phyloP scores from a whole-genome alignment of 1,140 invertebrate species.

The Andricus grossulariae region DNA sequence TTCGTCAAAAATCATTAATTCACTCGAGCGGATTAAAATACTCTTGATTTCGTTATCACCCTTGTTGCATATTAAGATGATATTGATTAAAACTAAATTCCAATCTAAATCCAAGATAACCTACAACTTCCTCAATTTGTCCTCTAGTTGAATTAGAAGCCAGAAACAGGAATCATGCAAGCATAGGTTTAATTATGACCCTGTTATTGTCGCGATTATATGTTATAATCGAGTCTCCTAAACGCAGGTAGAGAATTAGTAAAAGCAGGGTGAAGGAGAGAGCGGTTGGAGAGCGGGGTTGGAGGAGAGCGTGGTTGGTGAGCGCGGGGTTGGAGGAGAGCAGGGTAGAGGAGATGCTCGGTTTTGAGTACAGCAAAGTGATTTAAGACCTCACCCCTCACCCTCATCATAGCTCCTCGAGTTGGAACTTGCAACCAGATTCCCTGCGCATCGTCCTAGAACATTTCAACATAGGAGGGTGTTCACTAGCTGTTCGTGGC shows the following conservation, averaged over 20 bases:
- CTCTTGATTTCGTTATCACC: too few relatives aligned
- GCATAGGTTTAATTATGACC: constrained; percentile 5
- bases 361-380: constrained; percentile 3
- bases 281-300: too few relatives aligned
- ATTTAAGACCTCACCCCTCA: constrained; percentile 9
- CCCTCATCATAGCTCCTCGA: background rate
- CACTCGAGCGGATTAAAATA: too few relatives aligned
- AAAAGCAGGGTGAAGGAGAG: too few relatives aligned
- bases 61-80: too few relatives aligned
- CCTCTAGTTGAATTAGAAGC: background rate
- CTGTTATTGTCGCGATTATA: background rate
- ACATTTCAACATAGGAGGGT: constrained; percentile 36
- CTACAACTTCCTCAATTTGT: background rate
- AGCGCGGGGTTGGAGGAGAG: background rate
- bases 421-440: background rate
- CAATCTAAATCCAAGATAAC: background rate
- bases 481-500: constrained; percentile 43
- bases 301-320: too few relatives aligned
- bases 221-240: background rate
- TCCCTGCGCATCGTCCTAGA: constrained; percentile 45
- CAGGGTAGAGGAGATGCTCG: background rate
- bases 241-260: background rate
- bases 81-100: too few relatives aligned
- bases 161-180: background rate
- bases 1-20: too few relatives aligned